Evolutionary conservation across 2,888 invertebrate genomes (phyloP).

Genomic region (Drosophila neonasuta): DNA sequence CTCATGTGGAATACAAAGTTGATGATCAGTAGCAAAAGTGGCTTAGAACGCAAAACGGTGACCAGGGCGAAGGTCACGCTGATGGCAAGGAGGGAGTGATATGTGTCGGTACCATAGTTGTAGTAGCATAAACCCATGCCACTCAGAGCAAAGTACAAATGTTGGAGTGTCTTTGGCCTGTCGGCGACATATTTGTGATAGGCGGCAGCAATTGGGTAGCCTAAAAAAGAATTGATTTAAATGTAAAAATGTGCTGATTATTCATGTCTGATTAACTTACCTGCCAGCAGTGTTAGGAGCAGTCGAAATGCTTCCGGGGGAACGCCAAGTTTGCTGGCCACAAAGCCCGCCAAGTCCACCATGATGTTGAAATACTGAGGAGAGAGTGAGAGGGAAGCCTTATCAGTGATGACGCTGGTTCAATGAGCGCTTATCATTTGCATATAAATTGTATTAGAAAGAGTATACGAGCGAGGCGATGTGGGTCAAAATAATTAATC

Average conservation of each 20-base stretch:
- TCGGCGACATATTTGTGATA: constrained; percentile 85
- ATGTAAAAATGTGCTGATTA: too few relatives aligned
- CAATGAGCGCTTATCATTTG: constrained; percentile 24
- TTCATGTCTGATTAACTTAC: constrained; percentile 73
- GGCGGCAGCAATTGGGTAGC: constrained; percentile 88
- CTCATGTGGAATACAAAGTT: constrained; percentile 92
- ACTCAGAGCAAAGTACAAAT: constrained; percentile 88
- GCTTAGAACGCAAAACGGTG: constrained; percentile 81
- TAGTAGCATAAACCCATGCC: constrained; percentile 91
- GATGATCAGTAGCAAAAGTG: constrained; percentile 84
- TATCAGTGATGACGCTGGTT: constrained; percentile 36
- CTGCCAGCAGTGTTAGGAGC: constrained; percentile 85
- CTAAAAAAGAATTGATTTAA: constrained; percentile 81
- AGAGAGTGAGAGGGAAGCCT: constrained; percentile 9
- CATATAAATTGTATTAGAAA: constrained; percentile 3
- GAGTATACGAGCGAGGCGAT: background rate
- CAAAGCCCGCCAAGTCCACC: constrained; percentile 12
- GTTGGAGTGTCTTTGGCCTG: constrained; percentile 84
- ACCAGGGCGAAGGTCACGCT: constrained; percentile 88
- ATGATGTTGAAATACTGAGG: background rate
- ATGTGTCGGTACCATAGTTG: constrained; percentile 91
- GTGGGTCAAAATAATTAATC: constrained; percentile 13
- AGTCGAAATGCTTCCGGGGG: constrained; percentile 87
- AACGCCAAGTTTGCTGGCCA: constrained; percentile 82
- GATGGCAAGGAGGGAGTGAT: constrained; percentile 90